These are phyloP conservation scores for Nesoenas mayeri DNA, from an alignment of 2,113 vertebrate species.

Conservation along the genomic window DNA sequence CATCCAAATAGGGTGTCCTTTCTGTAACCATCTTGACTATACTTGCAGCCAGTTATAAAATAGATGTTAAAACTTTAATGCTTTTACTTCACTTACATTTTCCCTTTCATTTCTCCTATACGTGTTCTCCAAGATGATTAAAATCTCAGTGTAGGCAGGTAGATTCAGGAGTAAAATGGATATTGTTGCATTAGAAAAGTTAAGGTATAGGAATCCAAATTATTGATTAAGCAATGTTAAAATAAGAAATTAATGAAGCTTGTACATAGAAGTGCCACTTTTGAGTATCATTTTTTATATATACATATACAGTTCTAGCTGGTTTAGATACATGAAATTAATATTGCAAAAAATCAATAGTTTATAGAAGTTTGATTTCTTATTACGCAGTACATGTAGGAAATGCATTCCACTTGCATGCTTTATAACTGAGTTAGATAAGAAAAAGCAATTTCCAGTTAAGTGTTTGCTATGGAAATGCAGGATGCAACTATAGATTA, in stretches of 20 bases:
- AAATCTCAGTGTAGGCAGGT: background rate
- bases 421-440: background rate
- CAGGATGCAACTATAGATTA: background rate
- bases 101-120: background rate
- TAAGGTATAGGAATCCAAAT: background rate
- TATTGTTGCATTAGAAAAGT: background rate
- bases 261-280: background rate
- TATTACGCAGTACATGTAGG: background rate
- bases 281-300: background rate
- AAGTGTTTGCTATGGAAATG: background rate
- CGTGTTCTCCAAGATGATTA: background rate
- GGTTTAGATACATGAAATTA: background rate
- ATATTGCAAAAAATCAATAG: background rate
- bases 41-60: background rate
- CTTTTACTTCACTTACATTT: background rate
- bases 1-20: background rate
- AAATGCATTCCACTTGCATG: background rate
- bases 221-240: background rate
- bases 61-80: background rate
- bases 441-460: background rate
- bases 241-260: background rate
- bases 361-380: background rate
- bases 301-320: background rate
- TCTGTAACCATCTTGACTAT: background rate
- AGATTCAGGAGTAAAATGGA: background rate